phyloP scores from a whole-genome alignment of 2,888 invertebrate genomes.

The Germaria angustata region DNA sequence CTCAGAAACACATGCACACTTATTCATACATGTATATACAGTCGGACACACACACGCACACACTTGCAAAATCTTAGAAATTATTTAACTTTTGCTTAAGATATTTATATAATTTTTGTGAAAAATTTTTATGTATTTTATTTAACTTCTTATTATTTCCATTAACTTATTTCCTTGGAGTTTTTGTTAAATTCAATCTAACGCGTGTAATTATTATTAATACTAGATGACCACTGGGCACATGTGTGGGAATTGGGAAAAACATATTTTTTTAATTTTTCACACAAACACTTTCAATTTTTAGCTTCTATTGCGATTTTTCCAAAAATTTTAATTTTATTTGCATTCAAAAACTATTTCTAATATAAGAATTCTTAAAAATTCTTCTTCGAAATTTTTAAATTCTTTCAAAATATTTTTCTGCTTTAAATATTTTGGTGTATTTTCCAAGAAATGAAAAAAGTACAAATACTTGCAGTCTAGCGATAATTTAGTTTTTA shows the following conservation, averaged over 20 bases:
- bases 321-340: neutral
- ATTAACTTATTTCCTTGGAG: too few relatives aligned
- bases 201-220: neutral
- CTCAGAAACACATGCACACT: neutral
- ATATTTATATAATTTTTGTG: conserved; percentile 7
- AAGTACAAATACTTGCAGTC: conserved; percentile 1
- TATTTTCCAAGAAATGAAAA: conserved; percentile 5
- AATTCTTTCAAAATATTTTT: neutral
- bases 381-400: neutral
- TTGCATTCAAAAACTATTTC: neutral
- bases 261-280: conserved; percentile 35
- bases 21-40: too few relatives aligned
- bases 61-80: neutral
- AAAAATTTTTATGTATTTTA: neutral
- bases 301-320: too few relatives aligned
- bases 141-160: conserved; percentile 2
- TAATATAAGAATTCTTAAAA: too few relatives aligned
- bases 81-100: neutral
- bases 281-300: neutral
- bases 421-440: neutral
- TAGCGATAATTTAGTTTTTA: conserved; percentile 42
- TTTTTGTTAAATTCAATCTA: neutral
- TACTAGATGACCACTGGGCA: conserved; percentile 5
- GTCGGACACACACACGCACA: neutral
- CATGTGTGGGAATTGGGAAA: neutral